Evolutionary conservation across 2,113 vertebrate species (phyloP).

Genomic region (Ptychochromis oligacanthus): DNA sequence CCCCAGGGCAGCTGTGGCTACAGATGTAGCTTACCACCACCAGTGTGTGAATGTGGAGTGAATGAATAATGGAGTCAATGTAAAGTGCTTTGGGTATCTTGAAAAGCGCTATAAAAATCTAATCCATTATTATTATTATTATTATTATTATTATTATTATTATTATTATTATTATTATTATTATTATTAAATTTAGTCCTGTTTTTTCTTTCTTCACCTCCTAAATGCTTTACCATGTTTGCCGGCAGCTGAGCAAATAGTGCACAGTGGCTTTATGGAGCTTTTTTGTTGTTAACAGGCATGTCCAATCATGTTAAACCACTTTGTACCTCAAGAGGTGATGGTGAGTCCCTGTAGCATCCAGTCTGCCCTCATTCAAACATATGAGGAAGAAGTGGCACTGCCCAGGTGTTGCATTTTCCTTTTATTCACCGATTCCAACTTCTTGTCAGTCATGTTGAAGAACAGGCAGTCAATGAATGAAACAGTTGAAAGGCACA

Average conservation of each 20-base stretch:
- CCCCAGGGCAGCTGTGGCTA: no score
- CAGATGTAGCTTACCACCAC: no score
- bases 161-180: no score
- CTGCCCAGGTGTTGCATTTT: not conserved
- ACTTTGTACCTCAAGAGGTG: not conserved
- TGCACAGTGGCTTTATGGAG: not conserved
- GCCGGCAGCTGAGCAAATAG: not conserved
- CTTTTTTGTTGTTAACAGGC: not conserved
- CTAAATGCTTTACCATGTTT: not conserved
- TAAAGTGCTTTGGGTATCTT: no score
- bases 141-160: no score
- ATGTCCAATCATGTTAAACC: not conserved
- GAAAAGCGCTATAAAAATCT: no score
- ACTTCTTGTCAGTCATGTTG: not conserved
- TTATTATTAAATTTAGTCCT: not conserved
- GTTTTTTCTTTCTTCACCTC: not conserved
- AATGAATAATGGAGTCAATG: no score
- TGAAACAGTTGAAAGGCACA: not conserved
- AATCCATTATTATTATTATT: no score
- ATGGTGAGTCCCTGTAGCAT: not conserved
- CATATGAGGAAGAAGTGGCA: not conserved
- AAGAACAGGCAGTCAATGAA: not conserved
- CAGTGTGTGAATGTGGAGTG: no score
- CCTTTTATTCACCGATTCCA: not conserved
- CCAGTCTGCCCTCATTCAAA: not conserved